phyloP scores from a whole-genome alignment of 2,888 invertebrate species.

The Tetranychus piercei region DNA sequence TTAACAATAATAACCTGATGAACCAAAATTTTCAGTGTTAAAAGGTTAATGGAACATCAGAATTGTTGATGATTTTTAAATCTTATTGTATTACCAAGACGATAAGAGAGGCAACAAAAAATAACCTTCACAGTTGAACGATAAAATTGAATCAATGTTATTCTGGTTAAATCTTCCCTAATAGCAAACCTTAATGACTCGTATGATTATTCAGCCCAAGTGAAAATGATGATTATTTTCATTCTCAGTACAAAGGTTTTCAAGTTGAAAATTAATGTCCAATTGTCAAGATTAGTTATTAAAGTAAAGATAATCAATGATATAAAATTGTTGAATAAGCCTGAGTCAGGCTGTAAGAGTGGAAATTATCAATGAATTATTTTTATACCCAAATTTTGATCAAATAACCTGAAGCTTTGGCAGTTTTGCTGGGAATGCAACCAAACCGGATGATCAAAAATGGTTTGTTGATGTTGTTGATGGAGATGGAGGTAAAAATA shows the following conservation, averaged over 20 bases:
- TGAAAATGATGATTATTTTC: background rate
- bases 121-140: background rate
- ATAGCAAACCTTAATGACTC: background rate
- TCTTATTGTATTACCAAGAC: background rate
- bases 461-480: background rate
- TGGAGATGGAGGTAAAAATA: background rate
- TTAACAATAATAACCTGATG: background rate
- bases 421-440: background rate
- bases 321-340: too few species aligned
- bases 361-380: background rate
- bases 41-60: constrained; percentile 1
- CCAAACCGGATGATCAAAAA: background rate
- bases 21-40: background rate
- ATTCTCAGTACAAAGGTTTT: background rate
- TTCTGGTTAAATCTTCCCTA: background rate
- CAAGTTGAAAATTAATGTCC: too few species aligned
- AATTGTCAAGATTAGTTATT: too few species aligned
- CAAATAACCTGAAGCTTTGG: background rate
- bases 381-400: too few species aligned
- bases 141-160: background rate
- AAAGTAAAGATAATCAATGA: too few species aligned
- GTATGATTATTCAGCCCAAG: too few species aligned
- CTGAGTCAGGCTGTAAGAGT: background rate
- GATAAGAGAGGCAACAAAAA: background rate
- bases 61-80: background rate